Evolutionary conservation across 2,797 vertebrate genomes (phyloP).

Genomic region (Danio tinwini): DNA sequence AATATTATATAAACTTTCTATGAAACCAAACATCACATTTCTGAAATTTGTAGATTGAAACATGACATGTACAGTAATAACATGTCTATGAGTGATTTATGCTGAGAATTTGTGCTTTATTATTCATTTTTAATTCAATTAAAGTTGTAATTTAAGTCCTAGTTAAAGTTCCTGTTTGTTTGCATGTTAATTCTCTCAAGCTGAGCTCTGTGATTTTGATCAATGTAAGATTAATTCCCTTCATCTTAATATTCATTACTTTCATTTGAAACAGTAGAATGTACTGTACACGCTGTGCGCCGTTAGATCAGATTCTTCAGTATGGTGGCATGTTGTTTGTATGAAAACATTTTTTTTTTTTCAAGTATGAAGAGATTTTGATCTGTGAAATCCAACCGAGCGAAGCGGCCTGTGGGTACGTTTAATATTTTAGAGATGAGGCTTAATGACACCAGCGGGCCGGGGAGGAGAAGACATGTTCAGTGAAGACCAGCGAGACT

Average conservation of each 20-base stretch:
- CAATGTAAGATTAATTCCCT: not conserved
- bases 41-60: too few relatives aligned
- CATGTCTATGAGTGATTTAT: too few relatives aligned
- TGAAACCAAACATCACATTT: too few relatives aligned
- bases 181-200: not conserved
- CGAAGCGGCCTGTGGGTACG: constrained; percentile 23
- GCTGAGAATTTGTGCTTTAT: too few relatives aligned
- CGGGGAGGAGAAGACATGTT: constrained; percentile 11
- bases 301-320: constrained; percentile 14
- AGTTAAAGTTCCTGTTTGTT: not conserved
- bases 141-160: too few relatives aligned
- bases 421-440: constrained; percentile 45
- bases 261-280: not conserved
- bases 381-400: constrained; percentile 36
- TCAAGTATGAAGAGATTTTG: constrained; percentile 35
- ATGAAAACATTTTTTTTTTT: constrained; percentile 9
- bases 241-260: not conserved
- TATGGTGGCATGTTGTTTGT: constrained; percentile 39
- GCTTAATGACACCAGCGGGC: constrained; percentile 49
- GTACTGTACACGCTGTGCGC: not conserved
- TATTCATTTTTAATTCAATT: too few relatives aligned
- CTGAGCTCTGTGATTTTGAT: not conserved
- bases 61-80: too few relatives aligned
- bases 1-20: too few relatives aligned
- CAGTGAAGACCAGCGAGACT: constrained; percentile 34